A percentile compares a stretch with the other conserved stretches of the same genome.
Evolutionary conservation across 2,113 vertebrate species (phyloP).

Genomic region (Saimiri boliviensis): DNA sequence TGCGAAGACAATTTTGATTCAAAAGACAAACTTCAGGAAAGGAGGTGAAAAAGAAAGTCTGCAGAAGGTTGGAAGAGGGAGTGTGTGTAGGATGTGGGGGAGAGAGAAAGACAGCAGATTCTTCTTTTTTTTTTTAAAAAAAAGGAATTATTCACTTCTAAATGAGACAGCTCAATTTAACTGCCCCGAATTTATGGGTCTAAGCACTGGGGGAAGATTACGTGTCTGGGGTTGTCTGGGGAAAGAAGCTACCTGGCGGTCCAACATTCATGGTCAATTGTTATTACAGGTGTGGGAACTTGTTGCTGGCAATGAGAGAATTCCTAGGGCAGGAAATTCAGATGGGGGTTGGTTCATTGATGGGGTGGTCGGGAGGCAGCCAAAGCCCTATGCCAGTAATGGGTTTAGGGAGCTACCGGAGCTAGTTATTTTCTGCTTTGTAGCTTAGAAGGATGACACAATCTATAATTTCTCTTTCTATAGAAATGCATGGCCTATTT

Average conservation of each 20-base stretch:
- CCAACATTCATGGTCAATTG: constrained; percentile 48
- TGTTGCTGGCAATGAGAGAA: constrained; percentile 15
- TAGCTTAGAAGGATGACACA: background rate
- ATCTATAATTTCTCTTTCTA: background rate
- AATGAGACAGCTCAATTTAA: constrained; percentile 70
- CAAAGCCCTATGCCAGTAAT: background rate
- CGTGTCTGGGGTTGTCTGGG: constrained; percentile 38
- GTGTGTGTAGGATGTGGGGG: constrained; percentile 5
- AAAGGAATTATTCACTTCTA: constrained; percentile 71
- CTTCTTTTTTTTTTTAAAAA: background rate
- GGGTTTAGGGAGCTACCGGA: background rate
- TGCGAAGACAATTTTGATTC: constrained; percentile 14
- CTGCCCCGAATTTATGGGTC: constrained; percentile 67
- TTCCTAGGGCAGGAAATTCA: constrained; percentile 59
- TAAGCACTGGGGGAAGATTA: constrained; percentile 60
- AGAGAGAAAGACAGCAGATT: constrained; percentile 54
- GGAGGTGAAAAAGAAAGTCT: constrained; percentile 66
- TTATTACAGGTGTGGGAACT: constrained; percentile 73
- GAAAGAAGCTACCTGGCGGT: constrained; percentile 60
- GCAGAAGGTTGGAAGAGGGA: constrained; percentile 45
- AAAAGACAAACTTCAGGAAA: constrained; percentile 63
- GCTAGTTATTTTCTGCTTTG: constrained; percentile 6
- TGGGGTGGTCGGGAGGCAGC: constrained; percentile 26
- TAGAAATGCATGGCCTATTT: background rate
- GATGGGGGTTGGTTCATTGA: constrained; percentile 30